Conservation (phyloP, 2,113 vertebrate genomes). For the Hippoglossus stenolepis region DNA sequence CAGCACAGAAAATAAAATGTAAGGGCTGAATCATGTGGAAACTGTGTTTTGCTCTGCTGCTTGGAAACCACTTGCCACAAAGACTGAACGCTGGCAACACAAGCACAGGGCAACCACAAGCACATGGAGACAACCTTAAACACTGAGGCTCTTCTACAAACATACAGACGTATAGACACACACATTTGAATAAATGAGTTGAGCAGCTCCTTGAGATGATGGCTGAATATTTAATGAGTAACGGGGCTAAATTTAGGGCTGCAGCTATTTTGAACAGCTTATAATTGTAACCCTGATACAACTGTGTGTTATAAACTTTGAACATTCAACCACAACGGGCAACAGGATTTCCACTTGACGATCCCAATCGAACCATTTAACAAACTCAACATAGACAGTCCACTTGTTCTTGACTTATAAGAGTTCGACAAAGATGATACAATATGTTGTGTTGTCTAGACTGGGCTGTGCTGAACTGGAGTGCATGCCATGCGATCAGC, state of each 20-base stretch:
- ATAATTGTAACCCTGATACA: conserved; percentile 31
- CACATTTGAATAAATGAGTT: conserved; percentile 48
- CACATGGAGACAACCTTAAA: conserved; percentile 34
- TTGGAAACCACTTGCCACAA: conserved; percentile 45
- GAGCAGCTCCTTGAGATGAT: conserved; percentile 42
- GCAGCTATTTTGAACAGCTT: conserved; percentile 29
- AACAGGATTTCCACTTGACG: conserved; percentile 1
- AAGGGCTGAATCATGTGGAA: conserved; percentile 26
- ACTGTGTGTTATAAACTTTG: conserved; percentile 10
- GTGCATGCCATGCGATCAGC: not conserved
- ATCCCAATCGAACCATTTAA: not conserved
- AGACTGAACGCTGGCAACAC: not conserved
- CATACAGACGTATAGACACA: not conserved
- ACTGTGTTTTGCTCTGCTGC: conserved; percentile 46
- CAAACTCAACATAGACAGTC: not conserved
- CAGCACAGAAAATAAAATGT: conserved; percentile 16
- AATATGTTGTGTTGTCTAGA: conserved; percentile 1
- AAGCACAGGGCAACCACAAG: conserved; percentile 25
- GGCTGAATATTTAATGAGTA: conserved; percentile 78
- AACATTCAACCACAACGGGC: not conserved
- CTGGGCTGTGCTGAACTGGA: not conserved
- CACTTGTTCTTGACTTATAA: not conserved
- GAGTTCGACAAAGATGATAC: not conserved
- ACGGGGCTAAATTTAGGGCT: conserved; percentile 70
- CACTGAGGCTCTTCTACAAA: conserved; percentile 19